Percentiles rank a stretch among this genome's conserved stretches.
These are phyloP conservation scores for Vanacampus margaritifer DNA, from an alignment of 2,113 vertebrate genomes.

Conservation along the genomic window DNA sequence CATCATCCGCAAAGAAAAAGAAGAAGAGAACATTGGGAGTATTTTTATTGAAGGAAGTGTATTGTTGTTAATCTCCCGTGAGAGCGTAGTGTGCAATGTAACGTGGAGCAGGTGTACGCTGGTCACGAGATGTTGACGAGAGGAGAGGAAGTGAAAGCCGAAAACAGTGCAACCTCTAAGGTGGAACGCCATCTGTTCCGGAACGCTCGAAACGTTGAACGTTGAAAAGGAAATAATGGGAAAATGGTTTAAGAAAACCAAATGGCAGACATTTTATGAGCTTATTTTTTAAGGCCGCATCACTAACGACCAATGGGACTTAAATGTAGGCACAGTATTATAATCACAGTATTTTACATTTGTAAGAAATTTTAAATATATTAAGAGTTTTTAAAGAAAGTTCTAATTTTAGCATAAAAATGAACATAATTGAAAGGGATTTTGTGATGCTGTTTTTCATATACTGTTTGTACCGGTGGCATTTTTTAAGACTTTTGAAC, in stretches of 20 bases:
- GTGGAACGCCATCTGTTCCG: neutral
- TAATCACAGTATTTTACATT: neutral
- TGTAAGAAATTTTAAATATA: neutral
- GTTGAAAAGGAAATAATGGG: neutral
- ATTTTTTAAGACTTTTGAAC: too few species aligned
- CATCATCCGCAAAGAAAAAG: conserved; percentile 9
- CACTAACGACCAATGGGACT: too few species aligned
- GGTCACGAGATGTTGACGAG: conserved; percentile 54
- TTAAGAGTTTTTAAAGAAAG: too few species aligned
- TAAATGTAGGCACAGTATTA: neutral
- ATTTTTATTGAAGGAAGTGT: neutral
- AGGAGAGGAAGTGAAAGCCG: conserved; percentile 54
- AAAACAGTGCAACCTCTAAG: neutral
- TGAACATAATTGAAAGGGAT: too few species aligned
- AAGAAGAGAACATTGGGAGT: neutral
- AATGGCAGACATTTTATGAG: neutral
- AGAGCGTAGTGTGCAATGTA: conserved; percentile 53
- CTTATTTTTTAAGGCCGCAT: neutral
- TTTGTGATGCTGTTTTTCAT: too few species aligned
- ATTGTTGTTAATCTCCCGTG: conserved; percentile 53
- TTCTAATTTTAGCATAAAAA: too few species aligned
- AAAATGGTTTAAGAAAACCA: neutral
- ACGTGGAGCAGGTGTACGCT: conserved; percentile 63
- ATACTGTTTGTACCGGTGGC: too few species aligned
- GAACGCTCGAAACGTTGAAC: neutral